phyloP scores from a whole-genome alignment of 2,797 vertebrate species.

The Enteromius mattozi region DNA sequence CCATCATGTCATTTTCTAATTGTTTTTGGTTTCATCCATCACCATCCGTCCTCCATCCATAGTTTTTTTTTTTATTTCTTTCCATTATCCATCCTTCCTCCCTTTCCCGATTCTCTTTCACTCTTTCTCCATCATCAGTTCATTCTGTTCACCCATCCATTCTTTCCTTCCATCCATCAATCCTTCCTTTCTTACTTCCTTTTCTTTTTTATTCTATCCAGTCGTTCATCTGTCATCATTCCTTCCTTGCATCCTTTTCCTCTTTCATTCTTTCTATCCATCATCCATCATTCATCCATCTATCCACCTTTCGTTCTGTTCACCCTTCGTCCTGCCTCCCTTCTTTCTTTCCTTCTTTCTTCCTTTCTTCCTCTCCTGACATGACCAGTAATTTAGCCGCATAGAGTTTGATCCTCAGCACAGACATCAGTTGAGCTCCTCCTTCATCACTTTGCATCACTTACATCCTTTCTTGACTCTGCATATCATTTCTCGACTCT shows the following conservation, averaged over 20 bases:
- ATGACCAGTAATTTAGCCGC: slow-evolving; percentile 24
- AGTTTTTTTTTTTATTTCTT: not conserved
- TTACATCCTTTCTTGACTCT: slow-evolving; percentile 28
- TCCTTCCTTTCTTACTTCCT: not conserved
- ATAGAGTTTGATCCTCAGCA: slow-evolving; percentile 31
- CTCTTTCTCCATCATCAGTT: not conserved
- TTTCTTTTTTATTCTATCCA: not conserved
- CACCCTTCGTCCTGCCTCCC: not conserved
- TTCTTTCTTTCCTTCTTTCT: not conserved
- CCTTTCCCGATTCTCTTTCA: not conserved
- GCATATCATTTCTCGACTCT: slow-evolving; percentile 60
- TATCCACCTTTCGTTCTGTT: not conserved
- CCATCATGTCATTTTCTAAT: not conserved
- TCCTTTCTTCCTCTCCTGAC: not conserved
- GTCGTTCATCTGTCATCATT: not conserved
- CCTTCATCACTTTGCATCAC: not conserved
- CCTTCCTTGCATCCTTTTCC: not conserved
- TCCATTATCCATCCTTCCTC: not conserved
- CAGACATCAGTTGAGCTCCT: slow-evolving; percentile 51
- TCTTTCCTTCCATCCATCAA: not conserved
- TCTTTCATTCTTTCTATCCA: not conserved
- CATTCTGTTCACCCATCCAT: not conserved
- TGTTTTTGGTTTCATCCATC: not conserved
- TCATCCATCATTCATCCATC: not conserved
- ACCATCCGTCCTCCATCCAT: too few species aligned